Conservation (phyloP, 2,113 vertebrate genomes). For the Halcyon senegalensis region DNA sequence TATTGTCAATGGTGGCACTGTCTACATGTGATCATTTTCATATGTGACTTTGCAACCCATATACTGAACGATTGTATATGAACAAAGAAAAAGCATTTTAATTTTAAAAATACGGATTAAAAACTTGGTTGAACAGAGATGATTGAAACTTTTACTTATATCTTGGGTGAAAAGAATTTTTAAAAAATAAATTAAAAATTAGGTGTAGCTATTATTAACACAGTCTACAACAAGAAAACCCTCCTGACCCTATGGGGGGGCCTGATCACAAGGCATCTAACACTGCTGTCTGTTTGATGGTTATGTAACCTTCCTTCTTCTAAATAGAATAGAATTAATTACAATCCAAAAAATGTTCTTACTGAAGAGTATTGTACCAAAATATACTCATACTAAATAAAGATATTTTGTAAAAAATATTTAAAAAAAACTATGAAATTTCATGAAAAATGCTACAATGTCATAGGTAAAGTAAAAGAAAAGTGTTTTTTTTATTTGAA, state of each 20-base stretch:
- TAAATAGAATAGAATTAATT: not conserved
- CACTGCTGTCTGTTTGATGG: not conserved
- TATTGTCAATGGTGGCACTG: not conserved
- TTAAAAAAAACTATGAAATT: not conserved
- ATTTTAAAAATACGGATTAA: not conserved
- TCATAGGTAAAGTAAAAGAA: not conserved
- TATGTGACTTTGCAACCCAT: not conserved
- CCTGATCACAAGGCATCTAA: not conserved
- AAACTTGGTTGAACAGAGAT: not conserved
- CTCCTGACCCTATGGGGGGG: accelerated
- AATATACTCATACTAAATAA: not conserved
- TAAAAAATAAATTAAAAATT: not conserved
- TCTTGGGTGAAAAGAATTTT: not conserved
- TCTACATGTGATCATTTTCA: not conserved
- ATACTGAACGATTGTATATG: not conserved
- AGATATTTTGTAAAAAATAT: not conserved
- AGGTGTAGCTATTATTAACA: not conserved
- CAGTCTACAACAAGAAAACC: not conserved
- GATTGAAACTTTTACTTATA: not conserved
- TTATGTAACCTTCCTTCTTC: not conserved
- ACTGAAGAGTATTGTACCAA: not conserved
- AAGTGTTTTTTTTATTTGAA: not conserved
- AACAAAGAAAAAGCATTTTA: not conserved
- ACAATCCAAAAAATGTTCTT: not conserved
- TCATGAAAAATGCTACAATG: not conserved